Conservation (phyloP, 1,140 invertebrate species). For the Zaprionus kolodkinae region DNA sequence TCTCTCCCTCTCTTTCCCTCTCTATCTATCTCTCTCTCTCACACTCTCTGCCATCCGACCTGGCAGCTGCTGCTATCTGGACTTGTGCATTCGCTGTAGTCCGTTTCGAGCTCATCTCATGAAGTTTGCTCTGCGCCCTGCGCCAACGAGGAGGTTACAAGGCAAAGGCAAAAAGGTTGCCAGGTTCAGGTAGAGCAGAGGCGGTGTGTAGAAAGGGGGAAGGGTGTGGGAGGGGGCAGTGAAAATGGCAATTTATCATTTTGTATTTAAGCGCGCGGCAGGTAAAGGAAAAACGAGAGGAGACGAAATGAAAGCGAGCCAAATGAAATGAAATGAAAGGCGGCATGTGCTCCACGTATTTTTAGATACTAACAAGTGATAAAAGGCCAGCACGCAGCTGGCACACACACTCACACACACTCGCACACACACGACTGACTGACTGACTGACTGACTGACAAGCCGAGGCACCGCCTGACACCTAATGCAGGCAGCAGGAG, state of each 20-base stretch:
- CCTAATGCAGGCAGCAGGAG: constrained; percentile 22
- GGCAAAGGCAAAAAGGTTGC: constrained; percentile 10
- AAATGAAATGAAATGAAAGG: constrained; percentile 71
- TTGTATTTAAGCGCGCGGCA: constrained; percentile 74
- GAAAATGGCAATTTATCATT: constrained; percentile 83
- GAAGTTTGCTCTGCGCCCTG: constrained; percentile 44
- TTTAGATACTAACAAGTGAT: constrained; percentile 83
- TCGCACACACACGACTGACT: constrained; percentile 23
- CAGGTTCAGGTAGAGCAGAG: constrained; percentile 4
- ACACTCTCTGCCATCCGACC: not conserved
- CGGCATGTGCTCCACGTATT: constrained; percentile 78
- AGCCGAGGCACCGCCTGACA: constrained; percentile 60
- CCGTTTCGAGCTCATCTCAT: constrained; percentile 41
- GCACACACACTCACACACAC: constrained; percentile 20
- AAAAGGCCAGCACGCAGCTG: constrained; percentile 65
- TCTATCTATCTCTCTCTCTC: not conserved
- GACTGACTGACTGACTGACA: constrained; percentile 57
- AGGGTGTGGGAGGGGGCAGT: constrained; percentile 27
- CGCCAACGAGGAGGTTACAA: constrained; percentile 52
- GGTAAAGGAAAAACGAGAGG: constrained; percentile 61
- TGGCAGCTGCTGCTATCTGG: constrained; percentile 1
- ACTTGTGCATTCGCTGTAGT: constrained; percentile 7
- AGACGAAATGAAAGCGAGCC: constrained; percentile 47
- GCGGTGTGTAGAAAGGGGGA: not conserved
- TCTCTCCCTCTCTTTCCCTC: not conserved